Evolutionary conservation across 2,888 invertebrate species (phyloP).

Genomic region (Polia nebulosa): DNA sequence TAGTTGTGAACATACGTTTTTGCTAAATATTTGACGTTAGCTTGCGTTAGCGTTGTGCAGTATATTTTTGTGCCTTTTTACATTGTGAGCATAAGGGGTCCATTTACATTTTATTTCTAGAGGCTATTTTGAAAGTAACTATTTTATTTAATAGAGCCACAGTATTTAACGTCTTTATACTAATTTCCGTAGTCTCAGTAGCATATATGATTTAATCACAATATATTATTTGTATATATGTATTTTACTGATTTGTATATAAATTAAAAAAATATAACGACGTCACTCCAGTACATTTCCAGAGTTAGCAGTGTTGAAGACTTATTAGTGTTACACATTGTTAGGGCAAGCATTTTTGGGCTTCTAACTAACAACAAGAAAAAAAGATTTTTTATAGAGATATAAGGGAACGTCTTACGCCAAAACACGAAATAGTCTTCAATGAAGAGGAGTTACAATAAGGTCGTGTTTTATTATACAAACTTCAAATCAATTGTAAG

Average conservation of each 20-base stretch:
- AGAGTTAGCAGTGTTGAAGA: slow-evolving; percentile 54
- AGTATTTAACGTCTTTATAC: slow-evolving; percentile 55
- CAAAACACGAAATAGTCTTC: slow-evolving; percentile 28
- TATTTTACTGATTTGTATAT: slow-evolving; percentile 55
- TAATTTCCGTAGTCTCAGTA: slow-evolving; percentile 54
- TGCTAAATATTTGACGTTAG: slow-evolving; percentile 27
- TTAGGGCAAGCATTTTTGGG: slow-evolving; percentile 37
- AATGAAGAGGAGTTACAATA: slow-evolving; percentile 11
- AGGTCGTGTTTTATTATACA: slow-evolving; percentile 20
- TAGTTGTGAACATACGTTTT: slow-evolving; percentile 25
- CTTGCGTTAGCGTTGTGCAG: slow-evolving; percentile 35
- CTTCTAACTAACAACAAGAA: slow-evolving; percentile 22
- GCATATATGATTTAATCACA: slow-evolving; percentile 53
- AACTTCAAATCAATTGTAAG: slow-evolving; percentile 49
- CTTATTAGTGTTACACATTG: slow-evolving; percentile 46
- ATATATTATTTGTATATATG: slow-evolving; percentile 50
- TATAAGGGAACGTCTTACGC: slow-evolving; percentile 14
- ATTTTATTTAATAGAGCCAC: slow-evolving; percentile 55
- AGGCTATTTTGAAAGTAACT: slow-evolving; percentile 66
- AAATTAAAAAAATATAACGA: slow-evolving; percentile 33
- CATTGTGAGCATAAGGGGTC: slow-evolving; percentile 41
- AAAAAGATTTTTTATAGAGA: slow-evolving; percentile 13
- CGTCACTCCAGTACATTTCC: slow-evolving; percentile 64
- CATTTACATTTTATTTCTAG: slow-evolving; percentile 62
- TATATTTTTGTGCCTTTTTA: slow-evolving; percentile 62